Conservation (phyloP, 2,113 vertebrate genomes). For the Alosa alosa region DNA sequence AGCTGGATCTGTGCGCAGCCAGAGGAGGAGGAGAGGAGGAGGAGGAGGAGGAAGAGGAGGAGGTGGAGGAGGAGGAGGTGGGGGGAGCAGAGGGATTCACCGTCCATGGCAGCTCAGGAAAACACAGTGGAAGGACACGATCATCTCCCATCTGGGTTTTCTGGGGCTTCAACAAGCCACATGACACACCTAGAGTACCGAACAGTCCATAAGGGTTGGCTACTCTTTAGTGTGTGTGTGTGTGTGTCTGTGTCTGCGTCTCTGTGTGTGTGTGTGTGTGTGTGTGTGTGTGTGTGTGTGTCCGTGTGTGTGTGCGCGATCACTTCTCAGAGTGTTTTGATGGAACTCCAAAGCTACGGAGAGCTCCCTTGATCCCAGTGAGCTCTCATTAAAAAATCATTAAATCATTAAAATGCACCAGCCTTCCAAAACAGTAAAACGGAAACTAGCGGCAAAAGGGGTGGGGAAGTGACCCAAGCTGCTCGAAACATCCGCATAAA, state of each 20-base stretch:
- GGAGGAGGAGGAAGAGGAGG: too few relatives aligned
- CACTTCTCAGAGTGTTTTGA: not conserved
- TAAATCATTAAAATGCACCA: conserved; percentile 19
- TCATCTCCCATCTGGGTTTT: conserved; percentile 15
- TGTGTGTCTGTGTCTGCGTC: not conserved
- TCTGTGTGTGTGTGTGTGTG: conserved; percentile 19
- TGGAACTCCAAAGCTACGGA: conserved; percentile 9
- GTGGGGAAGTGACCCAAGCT: not conserved
- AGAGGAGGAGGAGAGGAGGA: not conserved
- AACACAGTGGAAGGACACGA: not conserved
- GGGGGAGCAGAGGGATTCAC: not conserved
- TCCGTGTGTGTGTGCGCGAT: not conserved
- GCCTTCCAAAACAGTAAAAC: conserved; percentile 15
- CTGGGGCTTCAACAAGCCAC: not conserved
- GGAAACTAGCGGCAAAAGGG: not conserved
- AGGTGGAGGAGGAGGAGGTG: not conserved
- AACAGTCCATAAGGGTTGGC: not conserved
- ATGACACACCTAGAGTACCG: not conserved
- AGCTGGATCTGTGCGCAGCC: not conserved
- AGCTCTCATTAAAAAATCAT: conserved; percentile 16
- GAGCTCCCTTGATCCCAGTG: conserved; percentile 6
- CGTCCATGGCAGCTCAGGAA: conserved; percentile 12
- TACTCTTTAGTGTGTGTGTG: conserved; percentile 1
- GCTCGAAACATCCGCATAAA: not conserved
- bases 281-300: not conserved